Evolutionary conservation across 1,140 invertebrate species (phyloP).

Genomic region (Pissodes strobi): DNA sequence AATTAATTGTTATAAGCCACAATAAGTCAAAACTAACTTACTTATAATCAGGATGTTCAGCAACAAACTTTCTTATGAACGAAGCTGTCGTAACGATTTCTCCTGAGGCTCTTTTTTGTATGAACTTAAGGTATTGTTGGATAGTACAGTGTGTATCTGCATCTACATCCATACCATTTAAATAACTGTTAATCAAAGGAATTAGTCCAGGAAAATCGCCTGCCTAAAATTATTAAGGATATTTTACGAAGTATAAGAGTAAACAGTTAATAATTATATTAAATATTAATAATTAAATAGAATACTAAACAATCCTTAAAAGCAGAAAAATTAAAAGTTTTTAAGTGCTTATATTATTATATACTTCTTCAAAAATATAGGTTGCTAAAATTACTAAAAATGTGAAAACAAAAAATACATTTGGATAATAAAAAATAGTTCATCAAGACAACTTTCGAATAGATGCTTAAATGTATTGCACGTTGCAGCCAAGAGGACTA

Average conservation of each 20-base stretch:
- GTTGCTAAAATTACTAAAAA: too few species aligned
- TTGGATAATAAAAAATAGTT: too few species aligned
- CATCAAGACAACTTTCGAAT: too few species aligned
- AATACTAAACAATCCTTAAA: too few species aligned
- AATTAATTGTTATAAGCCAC: not conserved
- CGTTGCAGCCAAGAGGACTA: too few species aligned
- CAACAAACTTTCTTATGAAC: conserved; percentile 92
- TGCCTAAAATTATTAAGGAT: conserved; percentile 60
- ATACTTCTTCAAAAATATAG: too few species aligned
- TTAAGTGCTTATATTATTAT: too few species aligned
- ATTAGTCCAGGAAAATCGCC: conserved; percentile 93
- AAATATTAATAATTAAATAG: too few species aligned
- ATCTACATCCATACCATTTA: conserved; percentile 92
- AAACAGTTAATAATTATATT: too few species aligned
- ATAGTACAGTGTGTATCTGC: conserved; percentile 96
- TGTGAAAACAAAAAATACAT: too few species aligned
- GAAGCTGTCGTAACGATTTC: conserved; percentile 84
- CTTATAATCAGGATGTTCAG: conserved; percentile 88
- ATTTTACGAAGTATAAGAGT: conserved; percentile 3
- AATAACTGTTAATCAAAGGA: conserved; percentile 90
- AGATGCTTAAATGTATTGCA: too few species aligned
- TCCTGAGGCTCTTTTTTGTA: conserved; percentile 86
- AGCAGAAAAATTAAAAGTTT: too few species aligned
- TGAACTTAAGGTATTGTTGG: conserved; percentile 94
- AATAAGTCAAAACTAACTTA: conserved; percentile 56